Evolutionary conservation across 2,888 invertebrate species (phyloP), one percentile per base, ranked within the genome.

Genomic region (Biston betularia): DNA sequence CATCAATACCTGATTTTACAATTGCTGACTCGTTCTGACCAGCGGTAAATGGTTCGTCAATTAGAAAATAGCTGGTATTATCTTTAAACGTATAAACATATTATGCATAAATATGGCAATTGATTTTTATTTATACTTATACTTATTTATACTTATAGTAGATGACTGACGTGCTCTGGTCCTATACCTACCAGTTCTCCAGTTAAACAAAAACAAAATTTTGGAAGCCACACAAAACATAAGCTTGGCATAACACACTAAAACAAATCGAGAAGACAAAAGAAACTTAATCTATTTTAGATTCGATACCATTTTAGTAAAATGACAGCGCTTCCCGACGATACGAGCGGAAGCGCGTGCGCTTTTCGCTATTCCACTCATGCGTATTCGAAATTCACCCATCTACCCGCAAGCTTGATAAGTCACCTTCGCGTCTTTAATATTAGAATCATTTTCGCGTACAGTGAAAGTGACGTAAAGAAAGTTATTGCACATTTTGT

Each of bases 381-480:
- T 79, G 84, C 78, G 69, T 75, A 73, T 68, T 69, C 72, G 67
- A 72, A 81, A 79, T 82, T 78, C 69, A 79, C 11, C n/a, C 34
- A 46, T 42, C 62, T 79, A 75, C 70, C 66, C 65, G 65, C 68
- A 52, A 57, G 54, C 38, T 11, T 45, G 45, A 45, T 33, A 5
- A 56, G 65, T 78, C 34, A 82, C 75, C 82, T 59, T 78, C 14
- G 40, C 6, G 7, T 0, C 42, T 33, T 46, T 53, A 53, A 53
- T 14, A 58, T 62, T 48, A 58, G 48, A 42, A 34, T 52, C 56
- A 63, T 72, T 80, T 81, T 89, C 56, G 57, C 61, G 53, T 74
- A 70, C 68, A 79, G 86, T 80, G 88, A 90, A 89, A 90, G 88
- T 81, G 71, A 73, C 72, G 68, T 76, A 76, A 89, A 87, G 89